Evolutionary conservation across 2,888 invertebrate species (phyloP).

Genomic region (Dolomedes plantarius): DNA sequence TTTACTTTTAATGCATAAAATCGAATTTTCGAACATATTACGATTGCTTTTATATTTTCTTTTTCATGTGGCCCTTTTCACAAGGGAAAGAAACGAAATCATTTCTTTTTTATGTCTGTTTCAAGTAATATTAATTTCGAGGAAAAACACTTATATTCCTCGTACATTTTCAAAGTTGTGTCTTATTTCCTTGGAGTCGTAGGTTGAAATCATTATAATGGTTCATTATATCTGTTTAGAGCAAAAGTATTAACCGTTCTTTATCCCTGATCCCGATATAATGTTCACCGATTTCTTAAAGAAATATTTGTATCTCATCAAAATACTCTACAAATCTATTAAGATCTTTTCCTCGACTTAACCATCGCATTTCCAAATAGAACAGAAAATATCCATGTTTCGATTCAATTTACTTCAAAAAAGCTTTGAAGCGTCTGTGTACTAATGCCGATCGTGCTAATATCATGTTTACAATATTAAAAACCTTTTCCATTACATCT

Average conservation of each 20-base stretch:
- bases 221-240: too few species aligned
- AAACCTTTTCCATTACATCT: neutral
- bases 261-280: constrained; percentile 17
- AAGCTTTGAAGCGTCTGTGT: constrained; percentile 6
- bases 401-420: constrained; percentile 6
- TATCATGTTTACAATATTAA: neutral
- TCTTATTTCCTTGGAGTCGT: constrained; percentile 19
- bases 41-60: neutral
- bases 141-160: constrained; percentile 19
- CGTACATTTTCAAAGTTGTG: constrained; percentile 25
- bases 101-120: constrained; percentile 1
- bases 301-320: constrained; percentile 24
- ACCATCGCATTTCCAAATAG: constrained; percentile 22
- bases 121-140: constrained; percentile 22
- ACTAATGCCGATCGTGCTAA: neutral
- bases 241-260: constrained; percentile 23
- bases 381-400: constrained; percentile 17
- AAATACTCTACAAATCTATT: constrained; percentile 23
- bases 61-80: neutral
- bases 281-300: constrained; percentile 23
- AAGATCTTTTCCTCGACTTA: constrained; percentile 20
- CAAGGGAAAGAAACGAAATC: constrained; percentile 5
- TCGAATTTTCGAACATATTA: constrained; percentile 20
- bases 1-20: constrained; percentile 20
- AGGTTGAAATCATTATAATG: constrained; percentile 14